Percentiles rank a stretch among this genome's conserved stretches.
These are phyloP conservation scores for Dryoscopus gambensis DNA, from an alignment of 2,113 vertebrate species.

Conservation along the genomic window DNA sequence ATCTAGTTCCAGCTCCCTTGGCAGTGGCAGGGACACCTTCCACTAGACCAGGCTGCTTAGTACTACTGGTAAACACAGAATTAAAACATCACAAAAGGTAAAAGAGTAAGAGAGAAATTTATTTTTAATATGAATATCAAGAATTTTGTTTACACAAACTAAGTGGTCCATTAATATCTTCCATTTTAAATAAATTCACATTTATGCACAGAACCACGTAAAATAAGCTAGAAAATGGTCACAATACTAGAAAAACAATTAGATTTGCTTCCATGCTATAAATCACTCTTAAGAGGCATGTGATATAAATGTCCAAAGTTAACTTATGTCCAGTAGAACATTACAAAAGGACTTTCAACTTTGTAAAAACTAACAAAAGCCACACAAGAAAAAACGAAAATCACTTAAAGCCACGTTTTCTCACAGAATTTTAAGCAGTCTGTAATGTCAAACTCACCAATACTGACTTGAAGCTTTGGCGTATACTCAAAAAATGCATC, in stretches of 20 bases:
- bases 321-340: not conserved
- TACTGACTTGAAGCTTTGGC: slow-evolving; percentile 11
- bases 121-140: slow-evolving; percentile 34
- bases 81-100: not conserved
- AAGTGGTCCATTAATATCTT: not conserved
- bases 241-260: slow-evolving; percentile 21
- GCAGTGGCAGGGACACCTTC: not conserved
- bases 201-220: not conserved
- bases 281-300: not conserved
- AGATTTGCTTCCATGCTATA: slow-evolving; percentile 28
- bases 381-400: not conserved
- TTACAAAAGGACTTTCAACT: not conserved
- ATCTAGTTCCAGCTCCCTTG: not conserved
- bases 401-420: slow-evolving; percentile 1
- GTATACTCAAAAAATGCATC: not conserved
- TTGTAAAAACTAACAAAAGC: slow-evolving; percentile 7
- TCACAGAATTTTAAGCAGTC: slow-evolving; percentile 3
- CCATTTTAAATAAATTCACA: slow-evolving; percentile 9
- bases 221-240: slow-evolving; percentile 22
- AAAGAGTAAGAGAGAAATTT: slow-evolving; percentile 38
- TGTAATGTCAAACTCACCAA: not conserved
- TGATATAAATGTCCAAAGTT: not conserved
- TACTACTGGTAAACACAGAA: not conserved
- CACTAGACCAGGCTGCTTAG: not conserved
- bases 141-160: slow-evolving; percentile 30